Evolutionary conservation across 1,140 invertebrate genomes (phyloP).

Genomic region (Bombus turneri): DNA sequence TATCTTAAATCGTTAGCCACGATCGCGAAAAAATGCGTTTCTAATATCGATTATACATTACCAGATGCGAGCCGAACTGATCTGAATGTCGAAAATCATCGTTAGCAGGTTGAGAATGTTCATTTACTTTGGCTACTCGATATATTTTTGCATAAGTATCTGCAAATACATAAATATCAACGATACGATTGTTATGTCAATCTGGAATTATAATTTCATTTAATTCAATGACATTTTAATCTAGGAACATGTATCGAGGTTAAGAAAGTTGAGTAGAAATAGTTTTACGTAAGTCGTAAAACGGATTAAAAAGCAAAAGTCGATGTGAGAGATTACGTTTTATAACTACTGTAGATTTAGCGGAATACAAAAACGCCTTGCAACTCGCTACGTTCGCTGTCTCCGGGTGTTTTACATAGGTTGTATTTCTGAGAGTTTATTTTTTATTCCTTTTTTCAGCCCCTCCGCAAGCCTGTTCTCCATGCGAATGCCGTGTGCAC

Average conservation of each 20-base stretch:
- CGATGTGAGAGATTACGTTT: constrained; percentile 46
- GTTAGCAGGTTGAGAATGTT: no score
- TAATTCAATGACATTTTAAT: no score
- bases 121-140: no score
- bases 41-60: no score
- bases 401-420: constrained; percentile 43
- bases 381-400: constrained; percentile 27
- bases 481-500: constrained; percentile 12
- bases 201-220: no score
- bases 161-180: no score
- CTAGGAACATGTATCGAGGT: background rate
- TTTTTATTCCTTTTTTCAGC: background rate
- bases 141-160: no score
- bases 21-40: background rate
- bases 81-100: no score
- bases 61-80: no score
- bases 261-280: background rate
- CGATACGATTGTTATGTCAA: no score
- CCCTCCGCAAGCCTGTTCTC: background rate
- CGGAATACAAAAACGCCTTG: constrained; percentile 6
- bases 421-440: constrained; percentile 52
- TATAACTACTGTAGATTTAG: constrained; percentile 13
- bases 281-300: constrained; percentile 1
- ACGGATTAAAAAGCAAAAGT: constrained; percentile 38
- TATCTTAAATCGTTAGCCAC: constrained; percentile 28